Conservation (phyloP, 2,888 invertebrate genomes). For the Trachelus iudaicus region DNA sequence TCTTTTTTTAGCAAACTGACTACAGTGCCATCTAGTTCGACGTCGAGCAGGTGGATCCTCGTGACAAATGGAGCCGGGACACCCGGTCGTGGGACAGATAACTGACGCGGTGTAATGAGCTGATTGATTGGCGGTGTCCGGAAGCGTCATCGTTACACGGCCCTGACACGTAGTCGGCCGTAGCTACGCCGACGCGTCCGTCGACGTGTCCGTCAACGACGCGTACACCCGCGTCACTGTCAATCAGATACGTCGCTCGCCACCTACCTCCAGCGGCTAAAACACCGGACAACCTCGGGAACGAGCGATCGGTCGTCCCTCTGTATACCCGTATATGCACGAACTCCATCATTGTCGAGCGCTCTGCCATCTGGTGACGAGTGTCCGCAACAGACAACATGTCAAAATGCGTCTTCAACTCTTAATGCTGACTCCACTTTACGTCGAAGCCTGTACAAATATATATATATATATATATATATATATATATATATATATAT, state of each 20-base stretch:
- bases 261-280: conserved; percentile 10
- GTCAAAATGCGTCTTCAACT: conserved; percentile 22
- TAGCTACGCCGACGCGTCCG: conserved; percentile 18
- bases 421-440: not conserved
- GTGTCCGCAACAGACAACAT: conserved; percentile 38
- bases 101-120: conserved; percentile 57
- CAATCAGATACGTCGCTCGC: conserved; percentile 26
- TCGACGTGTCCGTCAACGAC: conserved; percentile 3
- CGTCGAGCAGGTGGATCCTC: not conserved
- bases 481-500: not conserved
- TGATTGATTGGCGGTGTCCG: conserved; percentile 57
- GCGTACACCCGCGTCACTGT: conserved; percentile 40
- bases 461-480: not conserved
- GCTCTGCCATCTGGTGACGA: conserved; percentile 28
- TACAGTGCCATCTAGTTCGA: not conserved
- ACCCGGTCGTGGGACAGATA: conserved; percentile 16
- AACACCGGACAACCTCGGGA: not conserved
- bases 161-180: conserved; percentile 25
- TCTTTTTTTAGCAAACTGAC: not conserved
- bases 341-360: conserved; percentile 5
- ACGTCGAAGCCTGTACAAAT: not conserved
- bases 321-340: not conserved
- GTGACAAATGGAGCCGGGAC: conserved; percentile 3
- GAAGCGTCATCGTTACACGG: conserved; percentile 53
- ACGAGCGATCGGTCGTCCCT: conserved; percentile 1